Evolutionary conservation across 2,888 invertebrate genomes (phyloP), one percentile per base, ranked within the genome.

Genomic region (Limenitis camilla): DNA sequence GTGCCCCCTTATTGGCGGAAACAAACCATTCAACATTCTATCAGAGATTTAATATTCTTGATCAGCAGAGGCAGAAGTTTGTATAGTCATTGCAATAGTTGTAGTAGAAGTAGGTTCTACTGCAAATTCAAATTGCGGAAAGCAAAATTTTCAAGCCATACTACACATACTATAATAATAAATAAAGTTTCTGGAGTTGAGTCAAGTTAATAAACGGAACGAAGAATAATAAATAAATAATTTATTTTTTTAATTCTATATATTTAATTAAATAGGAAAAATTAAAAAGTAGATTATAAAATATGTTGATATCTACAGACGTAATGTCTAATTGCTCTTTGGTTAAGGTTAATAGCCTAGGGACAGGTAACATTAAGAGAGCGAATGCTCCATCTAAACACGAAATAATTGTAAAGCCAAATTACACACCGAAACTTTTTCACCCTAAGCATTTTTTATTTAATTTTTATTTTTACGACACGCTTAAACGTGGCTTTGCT

Each of bases 391-490:
- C 69, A 61, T 62, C 72, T 71, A 69, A 74, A 74, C 72, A 73
- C 68, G 74, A 77, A 75, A 82, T 85, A 81, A 84, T 86, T 84
- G 82, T 76, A 71, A 72, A 71, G 71, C 69, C 69, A 71, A 78
- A 80, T 80, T 78, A 81, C 76, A 74, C 71, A 72, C 76, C 71
- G 62, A 78, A 84, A 82, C 76, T 85, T 84, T 82, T 79, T 74
- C 80, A 76, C 83, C 86, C 86, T 74, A 67, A 77, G 76, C 74
- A 75, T 80, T 82, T 84, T 84, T 86, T 85, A 82, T 85, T 85
- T 85, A 81, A 84, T 86, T 86, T 84, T 86, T 84, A 84, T 82
- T 85, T 86, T 87, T 87, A 87, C 76, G 87, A 81, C 81, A 83
- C 80, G 76, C 82, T 86, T 83, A 85, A 81, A 84, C 83, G 78